Base-by-base conservation (phyloP, 2,888 invertebrate species). In the Pseudeuparius sepicola region DNA sequence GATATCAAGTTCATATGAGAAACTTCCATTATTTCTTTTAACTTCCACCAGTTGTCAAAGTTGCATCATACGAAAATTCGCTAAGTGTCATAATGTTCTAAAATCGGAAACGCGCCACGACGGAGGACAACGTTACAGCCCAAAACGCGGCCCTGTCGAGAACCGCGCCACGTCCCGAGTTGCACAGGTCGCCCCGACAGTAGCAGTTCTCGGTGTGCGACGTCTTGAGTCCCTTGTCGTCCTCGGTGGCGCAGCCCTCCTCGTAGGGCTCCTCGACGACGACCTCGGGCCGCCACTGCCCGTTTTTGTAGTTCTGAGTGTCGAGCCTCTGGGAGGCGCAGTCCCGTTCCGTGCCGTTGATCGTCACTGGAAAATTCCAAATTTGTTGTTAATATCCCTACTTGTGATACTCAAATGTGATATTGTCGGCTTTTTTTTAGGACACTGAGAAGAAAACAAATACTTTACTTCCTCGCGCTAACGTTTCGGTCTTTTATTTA, bases 261-360 rank as follows among this genome's bases (percentile, higher is more conserved):
- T 65, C 52, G 54, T 85, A 86, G 2, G 80, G 77, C 52, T 78
- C 78, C 44, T 77, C 68, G 18, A 86, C 68, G 45, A 71, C 67
- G 42, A 75, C 71, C 52, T 72, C 71, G 26, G 67, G 65, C 24
- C 70, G 65, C 85, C 85, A 86, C 45, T 61, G 62, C 9, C 73
- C 72, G 40, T 73, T 61, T 44, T 70, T 67, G 51, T 70, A 77
- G 32, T 68, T 68, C 52, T 75, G 73, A 50, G 68, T 68, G 26
- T 71, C 71, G 49, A 78, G 66, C 54, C 75, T 78, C 59, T 87
- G 86, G 3, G 71, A 65, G 0, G 86, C 83, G 55, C 87, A 87
- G 47, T 79, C 81, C 31, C 85, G 68, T 23, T 72, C 65, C 12
- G 72, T 71, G 16, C 70, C 71, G 41, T 66, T 68, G 36, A 77